A percentile compares a stretch with the other conserved stretches of the same genome.
Conservation (phyloP, 2,113 vertebrate species). For the Sinocyclocheilus grahami region DNA sequence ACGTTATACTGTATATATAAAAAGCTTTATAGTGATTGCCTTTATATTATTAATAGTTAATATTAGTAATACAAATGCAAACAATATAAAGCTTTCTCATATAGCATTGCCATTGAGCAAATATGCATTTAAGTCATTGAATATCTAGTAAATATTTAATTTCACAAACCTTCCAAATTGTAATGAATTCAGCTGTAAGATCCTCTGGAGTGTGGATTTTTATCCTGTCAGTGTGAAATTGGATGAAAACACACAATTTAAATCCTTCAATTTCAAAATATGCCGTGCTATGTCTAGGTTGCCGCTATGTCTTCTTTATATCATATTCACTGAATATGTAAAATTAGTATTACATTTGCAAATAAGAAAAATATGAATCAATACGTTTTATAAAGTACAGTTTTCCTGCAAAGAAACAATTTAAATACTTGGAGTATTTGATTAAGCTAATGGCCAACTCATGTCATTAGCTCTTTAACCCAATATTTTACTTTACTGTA, state of each 20-base stretch:
- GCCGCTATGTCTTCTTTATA: neutral
- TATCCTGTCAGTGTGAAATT: neutral
- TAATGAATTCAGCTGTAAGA: neutral
- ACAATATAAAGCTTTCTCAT: neutral
- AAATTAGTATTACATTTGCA: neutral
- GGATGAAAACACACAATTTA: neutral
- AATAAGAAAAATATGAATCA: neutral
- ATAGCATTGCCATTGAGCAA: neutral
- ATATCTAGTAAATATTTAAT: neutral
- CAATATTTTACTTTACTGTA: neutral
- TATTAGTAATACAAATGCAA: neutral
- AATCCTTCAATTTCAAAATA: neutral
- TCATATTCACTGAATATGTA: neutral
- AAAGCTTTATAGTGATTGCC: neutral
- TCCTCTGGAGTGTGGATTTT: neutral
- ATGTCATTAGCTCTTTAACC: slow-evolving; percentile 7
- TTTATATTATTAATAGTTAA: neutral
- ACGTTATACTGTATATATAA: neutral
- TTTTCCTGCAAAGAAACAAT: too few relatives aligned
- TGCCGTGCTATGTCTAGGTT: neutral
- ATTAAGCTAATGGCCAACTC: neutral
- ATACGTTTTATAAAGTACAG: neutral
- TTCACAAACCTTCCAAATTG: neutral
- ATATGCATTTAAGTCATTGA: neutral
- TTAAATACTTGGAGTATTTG: neutral